Evolutionary conservation across 2,888 invertebrate species (phyloP).

Genomic region (Eupsilia transversa): DNA sequence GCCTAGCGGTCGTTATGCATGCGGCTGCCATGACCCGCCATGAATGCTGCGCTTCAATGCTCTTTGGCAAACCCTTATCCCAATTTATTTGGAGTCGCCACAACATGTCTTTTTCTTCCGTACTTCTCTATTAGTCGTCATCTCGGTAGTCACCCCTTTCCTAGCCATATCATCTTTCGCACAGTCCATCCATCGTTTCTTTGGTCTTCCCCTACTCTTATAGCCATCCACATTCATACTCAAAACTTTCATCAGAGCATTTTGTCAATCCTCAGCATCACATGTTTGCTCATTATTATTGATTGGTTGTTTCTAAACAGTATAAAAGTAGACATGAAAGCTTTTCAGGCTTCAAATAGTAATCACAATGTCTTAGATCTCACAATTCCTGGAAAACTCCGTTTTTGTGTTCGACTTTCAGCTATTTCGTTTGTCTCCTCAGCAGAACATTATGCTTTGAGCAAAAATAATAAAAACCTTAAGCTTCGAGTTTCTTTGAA

Average conservation of each 20-base stretch:
- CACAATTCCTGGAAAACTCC: slow-evolving; percentile 8
- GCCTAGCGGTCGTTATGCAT: too few species aligned
- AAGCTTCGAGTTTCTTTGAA: slow-evolving; percentile 43
- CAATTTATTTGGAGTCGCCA: not conserved
- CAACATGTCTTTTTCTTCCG: not conserved
- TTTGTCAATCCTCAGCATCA: not conserved
- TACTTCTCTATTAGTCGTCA: not conserved
- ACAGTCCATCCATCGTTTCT: not conserved
- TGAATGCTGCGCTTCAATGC: too few species aligned
- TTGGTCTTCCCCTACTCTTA: not conserved
- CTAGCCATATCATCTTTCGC: not conserved
- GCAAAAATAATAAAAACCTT: slow-evolving; percentile 52
- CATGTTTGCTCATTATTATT: not conserved
- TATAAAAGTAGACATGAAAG: not conserved
- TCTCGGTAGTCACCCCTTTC: not conserved
- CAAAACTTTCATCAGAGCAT: not conserved
- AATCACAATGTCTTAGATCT: not conserved
- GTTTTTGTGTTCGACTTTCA: not conserved
- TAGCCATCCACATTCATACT: not conserved
- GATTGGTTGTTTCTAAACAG: not conserved
- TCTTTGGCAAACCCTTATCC: too few species aligned
- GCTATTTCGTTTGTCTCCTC: not conserved
- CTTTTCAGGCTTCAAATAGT: not conserved
- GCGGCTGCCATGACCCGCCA: too few species aligned
- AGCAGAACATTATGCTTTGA: slow-evolving; percentile 27